Conservation (phyloP, 2,113 vertebrate species). For the Mormoops blainvillei region DNA sequence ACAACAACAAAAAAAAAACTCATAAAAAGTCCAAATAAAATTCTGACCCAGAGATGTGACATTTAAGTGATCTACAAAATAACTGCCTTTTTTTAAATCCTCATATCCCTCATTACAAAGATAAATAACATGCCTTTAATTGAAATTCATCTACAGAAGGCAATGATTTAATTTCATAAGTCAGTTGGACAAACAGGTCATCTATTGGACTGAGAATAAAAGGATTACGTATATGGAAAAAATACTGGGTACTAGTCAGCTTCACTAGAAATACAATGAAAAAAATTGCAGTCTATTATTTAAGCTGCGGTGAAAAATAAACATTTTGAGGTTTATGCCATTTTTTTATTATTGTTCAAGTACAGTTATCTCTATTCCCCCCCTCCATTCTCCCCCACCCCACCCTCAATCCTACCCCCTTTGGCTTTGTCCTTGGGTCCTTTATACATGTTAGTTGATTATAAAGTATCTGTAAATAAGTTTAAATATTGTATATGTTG, state of each 20-base stretch:
- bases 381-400: too few relatives aligned
- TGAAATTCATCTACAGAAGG: not conserved
- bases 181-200: not conserved
- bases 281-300: not conserved
- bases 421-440: too few relatives aligned
- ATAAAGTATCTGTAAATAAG: not conserved
- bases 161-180: not conserved
- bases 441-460: too few relatives aligned
- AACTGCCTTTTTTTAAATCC: slow-evolving; percentile 8
- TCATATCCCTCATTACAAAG: not conserved
- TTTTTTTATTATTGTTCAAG: too few relatives aligned
- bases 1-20: not conserved
- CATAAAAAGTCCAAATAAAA: not conserved
- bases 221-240: not conserved
- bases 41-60: not conserved
- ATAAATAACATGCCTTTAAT: not conserved
- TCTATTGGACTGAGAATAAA: not conserved
- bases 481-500: not conserved
- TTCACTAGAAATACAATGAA: not conserved
- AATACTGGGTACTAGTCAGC: not conserved
- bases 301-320: not conserved
- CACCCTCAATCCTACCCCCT: too few relatives aligned
- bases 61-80: slow-evolving; percentile 7
- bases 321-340: not conserved
- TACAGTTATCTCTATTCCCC: too few relatives aligned